These are phyloP conservation scores for Penaeus indicus DNA, from an alignment of 1,140 invertebrate species.

Conservation along the genomic window DNA sequence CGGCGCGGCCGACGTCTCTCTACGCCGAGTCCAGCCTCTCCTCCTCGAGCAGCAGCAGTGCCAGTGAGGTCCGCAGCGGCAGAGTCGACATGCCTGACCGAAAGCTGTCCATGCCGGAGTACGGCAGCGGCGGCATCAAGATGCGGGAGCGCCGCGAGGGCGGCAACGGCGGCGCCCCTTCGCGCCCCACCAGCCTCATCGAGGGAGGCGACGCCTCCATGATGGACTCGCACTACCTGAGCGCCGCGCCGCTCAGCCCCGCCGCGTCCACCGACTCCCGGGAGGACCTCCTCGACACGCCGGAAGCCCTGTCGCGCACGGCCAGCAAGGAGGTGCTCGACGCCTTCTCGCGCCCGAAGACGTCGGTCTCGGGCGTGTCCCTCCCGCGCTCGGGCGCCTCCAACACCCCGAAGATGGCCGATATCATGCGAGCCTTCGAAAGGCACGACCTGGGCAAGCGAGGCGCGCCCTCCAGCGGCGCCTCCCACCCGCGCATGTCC, in stretches of 20 bases:
- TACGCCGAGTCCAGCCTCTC: constrained; percentile 32
- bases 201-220: constrained; percentile 58
- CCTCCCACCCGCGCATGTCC: constrained; percentile 71
- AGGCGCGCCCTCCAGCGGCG: constrained; percentile 34
- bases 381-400: constrained; percentile 48
- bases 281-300: constrained; percentile 60
- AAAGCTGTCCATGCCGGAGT: constrained; percentile 66
- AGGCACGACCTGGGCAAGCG: constrained; percentile 67
- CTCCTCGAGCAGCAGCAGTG: constrained; percentile 1
- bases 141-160: constrained; percentile 66
- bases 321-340: constrained; percentile 67
- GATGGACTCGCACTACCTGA: constrained; percentile 59
- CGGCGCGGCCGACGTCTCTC: constrained; percentile 22
- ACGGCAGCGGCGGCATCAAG: constrained; percentile 63
- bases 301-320: constrained; percentile 65
- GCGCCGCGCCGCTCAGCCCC: constrained; percentile 47
- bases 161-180: constrained; percentile 60
- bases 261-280: constrained; percentile 63
- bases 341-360: constrained; percentile 61
- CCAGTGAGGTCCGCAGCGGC: constrained; percentile 21
- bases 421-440: constrained; percentile 77
- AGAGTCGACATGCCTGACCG: constrained; percentile 63
- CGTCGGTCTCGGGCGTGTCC: constrained; percentile 41
- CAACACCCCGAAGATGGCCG: constrained; percentile 68
- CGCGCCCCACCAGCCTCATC: constrained; percentile 66